A percentile compares a stretch with the other conserved stretches of the same genome.
Conservation (phyloP, 2,888 invertebrate species). For the Hybos culiciformis region DNA sequence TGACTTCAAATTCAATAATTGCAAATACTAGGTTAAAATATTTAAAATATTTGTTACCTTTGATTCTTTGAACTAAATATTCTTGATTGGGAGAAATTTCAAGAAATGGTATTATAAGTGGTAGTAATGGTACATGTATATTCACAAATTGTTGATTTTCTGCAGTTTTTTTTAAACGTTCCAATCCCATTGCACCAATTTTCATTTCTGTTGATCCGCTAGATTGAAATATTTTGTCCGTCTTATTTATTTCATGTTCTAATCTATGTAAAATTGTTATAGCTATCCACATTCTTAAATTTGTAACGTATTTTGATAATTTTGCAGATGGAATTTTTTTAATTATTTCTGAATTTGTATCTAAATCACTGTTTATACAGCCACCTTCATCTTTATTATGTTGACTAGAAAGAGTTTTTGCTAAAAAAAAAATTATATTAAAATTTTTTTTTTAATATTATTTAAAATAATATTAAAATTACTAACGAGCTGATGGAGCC, state of each 20-base stretch:
- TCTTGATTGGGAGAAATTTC: slow-evolving; percentile 73
- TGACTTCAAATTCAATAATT: too few species aligned
- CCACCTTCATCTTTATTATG: slow-evolving; percentile 30
- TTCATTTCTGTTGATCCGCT: slow-evolving; percentile 54
- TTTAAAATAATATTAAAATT: neutral
- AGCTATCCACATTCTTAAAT: slow-evolving; percentile 72
- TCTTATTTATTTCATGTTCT: slow-evolving; percentile 54
- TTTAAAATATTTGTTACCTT: slow-evolving; percentile 30
- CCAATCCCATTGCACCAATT: slow-evolving; percentile 55
- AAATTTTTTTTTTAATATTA: neutral
- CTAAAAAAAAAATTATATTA: slow-evolving; percentile 9
- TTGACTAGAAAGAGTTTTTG: slow-evolving; percentile 25
- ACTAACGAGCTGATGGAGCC: slow-evolving; percentile 25
- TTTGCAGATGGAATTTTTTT: slow-evolving; percentile 40
- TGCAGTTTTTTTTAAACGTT: slow-evolving; percentile 59
- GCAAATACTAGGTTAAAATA: too few species aligned
- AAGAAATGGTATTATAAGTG: slow-evolving; percentile 59
- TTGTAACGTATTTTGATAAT: slow-evolving; percentile 65
- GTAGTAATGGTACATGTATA: slow-evolving; percentile 31
- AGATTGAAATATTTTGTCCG: slow-evolving; percentile 55
- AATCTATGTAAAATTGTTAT: slow-evolving; percentile 67
- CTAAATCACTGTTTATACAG: slow-evolving; percentile 22
- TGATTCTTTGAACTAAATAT: slow-evolving; percentile 67
- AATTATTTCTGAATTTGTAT: slow-evolving; percentile 33
- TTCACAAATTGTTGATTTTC: slow-evolving; percentile 37